Base-by-base conservation (phyloP, 1,140 invertebrate genomes). In the Drosophila quadrilineata region DNA sequence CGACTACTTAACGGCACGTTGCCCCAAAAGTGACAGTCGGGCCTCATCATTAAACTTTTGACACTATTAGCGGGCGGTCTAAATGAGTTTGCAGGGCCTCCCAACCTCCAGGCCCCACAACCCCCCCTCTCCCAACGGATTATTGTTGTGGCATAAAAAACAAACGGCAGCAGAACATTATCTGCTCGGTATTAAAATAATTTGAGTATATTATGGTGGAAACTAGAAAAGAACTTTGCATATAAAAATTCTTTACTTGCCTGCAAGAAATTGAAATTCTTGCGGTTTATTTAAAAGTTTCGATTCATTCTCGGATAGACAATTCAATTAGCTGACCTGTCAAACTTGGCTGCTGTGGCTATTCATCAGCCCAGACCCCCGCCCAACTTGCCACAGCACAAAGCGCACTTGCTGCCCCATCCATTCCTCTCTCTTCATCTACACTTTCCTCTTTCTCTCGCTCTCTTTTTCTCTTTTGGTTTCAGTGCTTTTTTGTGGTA, bases 1-100 rank as follows among this genome's bases (percentile, higher is more conserved):
- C 21, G 45, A 67, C 71, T 79, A 75, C 75, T 79, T 75, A 72
- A 72, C 45, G 76, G 76, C 58, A 75, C 63, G 69, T 54, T 63
- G 59, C 63, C 72, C 72, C 58, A 69, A 65, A 71, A 77, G 63
- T 85, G 79, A 85, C 77, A 84, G 70, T 52, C 69, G 59, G 71
- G 68, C 45, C 73, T 71, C 79, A 68, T 85, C 77, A 84, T 84
- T 84, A 85, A 84, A 84, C 77, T 84, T 84, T 84, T 84, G 77
- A 84, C 79, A 85, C 79, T 85, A 84, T 85, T 84, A 85, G 79
- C 57, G 65, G 19, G 28, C 49, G 48, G 49, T 50, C 26, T 24
- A n/a, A n/a, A n/a, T n/a, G 31, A 24, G 56, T 28, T 17, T 14
- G 3, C 9, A 12, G 17, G 54, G 21, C 4, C 22, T n/a, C n/a